Conservation (phyloP, 2,113 vertebrate species). For the Carettochelys insculpta region DNA sequence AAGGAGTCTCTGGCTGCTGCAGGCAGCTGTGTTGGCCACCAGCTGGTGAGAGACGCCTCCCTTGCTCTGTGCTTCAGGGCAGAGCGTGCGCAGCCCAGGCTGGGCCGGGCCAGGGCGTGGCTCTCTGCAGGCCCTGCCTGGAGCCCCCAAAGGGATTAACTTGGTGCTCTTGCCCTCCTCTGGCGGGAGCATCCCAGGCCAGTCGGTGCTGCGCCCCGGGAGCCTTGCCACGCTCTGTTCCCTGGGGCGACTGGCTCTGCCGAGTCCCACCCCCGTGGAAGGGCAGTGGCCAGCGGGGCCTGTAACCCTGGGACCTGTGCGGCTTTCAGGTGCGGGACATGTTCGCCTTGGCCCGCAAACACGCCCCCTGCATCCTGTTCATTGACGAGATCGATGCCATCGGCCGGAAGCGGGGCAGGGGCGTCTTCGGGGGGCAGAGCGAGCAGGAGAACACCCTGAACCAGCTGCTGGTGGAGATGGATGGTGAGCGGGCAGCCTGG, state of each 20-base stretch:
- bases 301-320: not conserved
- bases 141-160: no score
- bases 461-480: slow-evolving; percentile 78
- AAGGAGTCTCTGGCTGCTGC: no score
- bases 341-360: slow-evolving; percentile 76
- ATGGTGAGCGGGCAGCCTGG: slow-evolving; percentile 48
- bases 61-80: no score
- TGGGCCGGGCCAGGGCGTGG: no score
- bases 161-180: not conserved
- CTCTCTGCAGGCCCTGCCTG: no score
- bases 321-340: slow-evolving; percentile 76
- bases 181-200: not conserved
- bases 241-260: not conserved
- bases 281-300: not conserved
- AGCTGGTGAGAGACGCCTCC: no score
- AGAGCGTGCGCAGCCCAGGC: no score
- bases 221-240: no score
- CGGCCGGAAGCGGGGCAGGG: slow-evolving; percentile 69
- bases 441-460: slow-evolving; percentile 80
- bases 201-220: no score
- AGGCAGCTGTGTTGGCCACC: no score
- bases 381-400: slow-evolving; percentile 80
- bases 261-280: not conserved
- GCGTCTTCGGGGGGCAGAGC: slow-evolving; percentile 73
- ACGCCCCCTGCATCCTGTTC: slow-evolving; percentile 78